A percentile compares a stretch with the other conserved stretches of the same genome.
phyloP scores from a whole-genome alignment of 2,888 invertebrate species.

The Helicoverpa assulta region DNA sequence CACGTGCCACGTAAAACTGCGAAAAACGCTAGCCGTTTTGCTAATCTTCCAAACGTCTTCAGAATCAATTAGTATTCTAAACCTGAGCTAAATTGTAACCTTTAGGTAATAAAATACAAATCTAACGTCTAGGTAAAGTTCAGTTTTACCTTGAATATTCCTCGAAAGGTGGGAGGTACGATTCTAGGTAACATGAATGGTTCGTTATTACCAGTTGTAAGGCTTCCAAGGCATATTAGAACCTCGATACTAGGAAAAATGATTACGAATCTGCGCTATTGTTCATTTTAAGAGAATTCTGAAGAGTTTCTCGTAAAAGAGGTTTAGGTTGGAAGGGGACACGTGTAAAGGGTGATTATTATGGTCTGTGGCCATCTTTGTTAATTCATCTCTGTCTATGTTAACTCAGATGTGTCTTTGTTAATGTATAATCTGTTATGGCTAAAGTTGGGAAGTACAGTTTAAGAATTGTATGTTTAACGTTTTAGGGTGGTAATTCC shows the following conservation, averaged over 20 bases:
- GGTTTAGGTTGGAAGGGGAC: background rate
- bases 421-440: too few species aligned
- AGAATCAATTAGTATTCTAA: too few species aligned
- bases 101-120: conserved; percentile 19
- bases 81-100: background rate
- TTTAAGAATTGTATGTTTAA: too few species aligned
- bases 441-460: too few species aligned
- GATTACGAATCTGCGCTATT: conserved; percentile 32
- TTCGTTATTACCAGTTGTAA: conserved; percentile 17
- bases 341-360: background rate
- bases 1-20: too few species aligned
- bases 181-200: conserved; percentile 34
- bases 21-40: too few species aligned
- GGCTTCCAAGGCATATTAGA: conserved; percentile 40
- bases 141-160: conserved; percentile 43
- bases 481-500: too few species aligned
- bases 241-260: conserved; percentile 41
- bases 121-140: conserved; percentile 10
- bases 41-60: too few species aligned
- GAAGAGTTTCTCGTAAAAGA: conserved; percentile 1
- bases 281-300: background rate
- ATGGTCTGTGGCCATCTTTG: background rate
- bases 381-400: too few species aligned
- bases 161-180: conserved; percentile 16
- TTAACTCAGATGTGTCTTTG: too few species aligned